Base-by-base conservation (phyloP, 2,888 invertebrate genomes). In the Drosophila recens region DNA sequence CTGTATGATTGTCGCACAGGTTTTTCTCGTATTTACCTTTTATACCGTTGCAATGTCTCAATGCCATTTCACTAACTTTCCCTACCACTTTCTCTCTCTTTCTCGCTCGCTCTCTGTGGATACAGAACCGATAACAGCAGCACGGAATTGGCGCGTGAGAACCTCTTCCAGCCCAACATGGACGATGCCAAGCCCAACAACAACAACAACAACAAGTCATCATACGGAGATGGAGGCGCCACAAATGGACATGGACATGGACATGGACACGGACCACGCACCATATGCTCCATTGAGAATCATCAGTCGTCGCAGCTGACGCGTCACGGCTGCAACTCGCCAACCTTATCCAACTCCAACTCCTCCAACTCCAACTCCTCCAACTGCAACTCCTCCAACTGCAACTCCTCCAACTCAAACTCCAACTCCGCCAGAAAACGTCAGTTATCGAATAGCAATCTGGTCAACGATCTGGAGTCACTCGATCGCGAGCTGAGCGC, bases 401-500 rank as follows among this genome's bases (percentile, higher is more conserved):
- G 40, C 40, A 20, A 1, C 13, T 42, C 17, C 1, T 54, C 11
- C 1, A 33, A 53, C 46, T 42, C 57, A 17, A 34, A 67, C 10
- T 42, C 57, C 27, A 34, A 51, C 4, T 52, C 59, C 61, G 53
- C 81, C 38, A 89, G 91, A 34, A 92, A 91, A 75, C 92, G 92
- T 62, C 89, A 85, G 36, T 59, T 87, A 51, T 91, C 90, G 56
- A 91, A 83, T 65, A 91, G 86, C 66, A 92, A 91, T 80, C 90
- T 93, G 72, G 93, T 93, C 63, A 92, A 91, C 58, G 93, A 93
- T 82, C 83, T 93, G 67, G 93, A 93, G 80, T 93, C 91, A 68
- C 90, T 93, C 57, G 93, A 93, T 72, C 91, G 93, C 17, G 93
- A 93, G 84, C 83, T 93, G 70, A 93, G 89, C 85, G 93, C 93